Evolutionary conservation across 2,888 invertebrate genomes (phyloP).

Genomic region (Chironomus riparius): DNA sequence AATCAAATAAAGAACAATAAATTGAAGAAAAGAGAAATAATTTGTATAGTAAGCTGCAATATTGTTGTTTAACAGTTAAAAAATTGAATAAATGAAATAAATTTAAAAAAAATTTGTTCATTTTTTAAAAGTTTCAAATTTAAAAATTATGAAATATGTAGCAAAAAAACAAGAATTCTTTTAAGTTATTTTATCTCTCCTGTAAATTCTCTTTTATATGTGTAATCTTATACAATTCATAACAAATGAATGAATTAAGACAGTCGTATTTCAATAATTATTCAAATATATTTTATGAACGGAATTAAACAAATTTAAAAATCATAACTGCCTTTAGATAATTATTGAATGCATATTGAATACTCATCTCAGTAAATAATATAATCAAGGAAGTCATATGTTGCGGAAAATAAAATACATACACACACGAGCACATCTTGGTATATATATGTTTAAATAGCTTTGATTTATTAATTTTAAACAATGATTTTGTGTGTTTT

Average conservation of each 20-base stretch:
- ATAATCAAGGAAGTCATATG: not conserved
- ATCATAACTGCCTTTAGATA: not conserved
- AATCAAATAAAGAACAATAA: not conserved
- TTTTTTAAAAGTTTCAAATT: too few relatives aligned
- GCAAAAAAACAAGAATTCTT: too few relatives aligned
- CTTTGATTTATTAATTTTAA: too few relatives aligned
- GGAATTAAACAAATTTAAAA: not conserved
- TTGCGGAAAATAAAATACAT: not conserved
- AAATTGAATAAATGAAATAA: not conserved
- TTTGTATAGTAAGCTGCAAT: constrained; percentile 26
- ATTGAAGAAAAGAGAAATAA: not conserved
- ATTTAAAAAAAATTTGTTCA: not conserved
- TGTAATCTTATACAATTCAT: too few relatives aligned
- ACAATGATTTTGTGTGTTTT: too few relatives aligned
- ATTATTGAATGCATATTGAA: not conserved
- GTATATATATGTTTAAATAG: too few relatives aligned
- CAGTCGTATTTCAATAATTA: not conserved
- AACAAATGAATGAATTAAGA: too few relatives aligned
- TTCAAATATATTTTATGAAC: not conserved
- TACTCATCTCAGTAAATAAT: not conserved
- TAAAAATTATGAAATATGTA: too few relatives aligned
- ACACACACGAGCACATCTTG: not conserved
- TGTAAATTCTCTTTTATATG: too few relatives aligned
- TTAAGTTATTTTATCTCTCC: too few relatives aligned
- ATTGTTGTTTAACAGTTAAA: constrained; percentile 1